A percentile compares a stretch with the other conserved stretches of the same genome.
These are phyloP conservation scores for Battus philenor DNA, from an alignment of 1,140 invertebrate genomes.

Conservation along the genomic window DNA sequence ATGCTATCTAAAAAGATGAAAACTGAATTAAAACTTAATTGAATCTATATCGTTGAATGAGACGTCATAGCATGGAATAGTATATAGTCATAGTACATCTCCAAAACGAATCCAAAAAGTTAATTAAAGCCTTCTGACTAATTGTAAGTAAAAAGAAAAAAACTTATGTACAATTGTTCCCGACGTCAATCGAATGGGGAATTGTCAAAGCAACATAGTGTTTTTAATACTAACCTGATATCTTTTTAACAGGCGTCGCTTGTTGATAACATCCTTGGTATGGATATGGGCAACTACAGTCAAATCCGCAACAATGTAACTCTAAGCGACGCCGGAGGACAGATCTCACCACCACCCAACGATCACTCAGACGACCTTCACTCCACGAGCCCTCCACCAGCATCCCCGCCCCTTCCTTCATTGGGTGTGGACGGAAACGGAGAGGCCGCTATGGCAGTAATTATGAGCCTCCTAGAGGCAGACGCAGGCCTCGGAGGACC, in stretches of 20 bases:
- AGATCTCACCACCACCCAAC: background rate
- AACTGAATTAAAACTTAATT: no score
- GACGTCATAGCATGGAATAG: no score
- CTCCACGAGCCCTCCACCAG: slow-evolving; percentile 23
- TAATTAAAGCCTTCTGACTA: background rate
- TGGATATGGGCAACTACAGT: slow-evolving; percentile 22
- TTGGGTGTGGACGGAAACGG: slow-evolving; percentile 85
- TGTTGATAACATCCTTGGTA: slow-evolving; percentile 43
- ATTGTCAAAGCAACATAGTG: no score
- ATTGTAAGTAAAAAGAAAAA: background rate
- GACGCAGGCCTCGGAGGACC: slow-evolving; percentile 80
- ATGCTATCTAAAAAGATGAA: no score
- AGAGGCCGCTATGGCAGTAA: slow-evolving; percentile 93
- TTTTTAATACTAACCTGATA: no score
- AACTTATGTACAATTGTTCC: no score
- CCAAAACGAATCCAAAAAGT: background rate
- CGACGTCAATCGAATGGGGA: no score
- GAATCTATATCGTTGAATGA: no score
- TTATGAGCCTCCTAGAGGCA: slow-evolving; percentile 93
- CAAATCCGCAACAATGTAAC: slow-evolving; percentile 67
- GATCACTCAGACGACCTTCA: slow-evolving; percentile 1
- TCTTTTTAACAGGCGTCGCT: slow-evolving; percentile 25
- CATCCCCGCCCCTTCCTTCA: slow-evolving; percentile 35
- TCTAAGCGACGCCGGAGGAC: slow-evolving; percentile 27
- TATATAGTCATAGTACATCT: background rate